Conservation (phyloP, 1,140 invertebrate species). For the Lineus longissimus region DNA sequence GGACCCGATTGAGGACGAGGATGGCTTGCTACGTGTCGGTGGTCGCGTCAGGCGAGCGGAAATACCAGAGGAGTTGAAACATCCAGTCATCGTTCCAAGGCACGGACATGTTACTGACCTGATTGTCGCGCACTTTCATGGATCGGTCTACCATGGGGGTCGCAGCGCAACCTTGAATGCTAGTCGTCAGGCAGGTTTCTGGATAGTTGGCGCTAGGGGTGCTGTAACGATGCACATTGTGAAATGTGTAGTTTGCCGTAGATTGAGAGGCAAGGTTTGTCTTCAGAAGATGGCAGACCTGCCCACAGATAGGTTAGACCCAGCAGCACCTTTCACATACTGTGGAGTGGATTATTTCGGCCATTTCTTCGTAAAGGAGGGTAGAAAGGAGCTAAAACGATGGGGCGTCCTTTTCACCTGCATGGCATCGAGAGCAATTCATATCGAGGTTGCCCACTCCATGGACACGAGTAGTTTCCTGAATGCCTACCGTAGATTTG, state of each 20-base stretch:
- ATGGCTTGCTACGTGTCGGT: constrained; percentile 20
- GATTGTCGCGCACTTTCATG: constrained; percentile 15
- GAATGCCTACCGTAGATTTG: constrained; percentile 4
- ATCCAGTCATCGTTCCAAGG: constrained; percentile 18
- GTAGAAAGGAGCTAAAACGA: constrained; percentile 5
- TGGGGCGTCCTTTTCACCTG: constrained; percentile 10
- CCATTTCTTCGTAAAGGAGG: constrained; percentile 9
- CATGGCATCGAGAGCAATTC: not conserved
- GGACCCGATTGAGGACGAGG: constrained; percentile 8
- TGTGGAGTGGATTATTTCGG: not conserved
- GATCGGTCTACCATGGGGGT: constrained; percentile 16
- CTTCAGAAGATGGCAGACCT: constrained; percentile 12
- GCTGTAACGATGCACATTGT: not conserved
- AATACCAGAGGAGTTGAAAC: constrained; percentile 5
- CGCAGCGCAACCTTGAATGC: constrained; percentile 15
- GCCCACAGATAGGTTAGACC: not conserved
- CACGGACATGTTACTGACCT: constrained; percentile 11
- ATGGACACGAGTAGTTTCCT: constrained; percentile 2
- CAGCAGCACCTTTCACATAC: not conserved
- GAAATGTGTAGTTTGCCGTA: not conserved
- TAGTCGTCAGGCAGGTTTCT: constrained; percentile 15
- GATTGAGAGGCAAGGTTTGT: not conserved
- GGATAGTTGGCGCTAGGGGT: constrained; percentile 18
- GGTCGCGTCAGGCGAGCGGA: constrained; percentile 15
- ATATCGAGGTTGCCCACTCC: not conserved